Conservation (phyloP, 1,140 invertebrate genomes). For the Bacillus rossius region DNA sequence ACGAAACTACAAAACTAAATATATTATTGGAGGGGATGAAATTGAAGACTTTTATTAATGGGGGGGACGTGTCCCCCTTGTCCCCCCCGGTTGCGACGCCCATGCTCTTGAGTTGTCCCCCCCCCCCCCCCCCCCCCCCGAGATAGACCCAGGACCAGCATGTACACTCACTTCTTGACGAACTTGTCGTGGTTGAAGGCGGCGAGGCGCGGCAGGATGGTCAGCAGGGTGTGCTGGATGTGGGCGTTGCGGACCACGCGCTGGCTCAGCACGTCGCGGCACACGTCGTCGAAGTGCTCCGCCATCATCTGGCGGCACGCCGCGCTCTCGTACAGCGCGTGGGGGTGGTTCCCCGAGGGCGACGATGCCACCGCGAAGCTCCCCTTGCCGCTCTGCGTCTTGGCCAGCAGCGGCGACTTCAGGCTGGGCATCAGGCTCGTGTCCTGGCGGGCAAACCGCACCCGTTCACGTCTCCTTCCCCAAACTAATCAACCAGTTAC, state of each 20-base stretch:
- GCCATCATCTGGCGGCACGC: conserved; percentile 78
- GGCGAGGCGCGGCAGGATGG: conserved; percentile 88
- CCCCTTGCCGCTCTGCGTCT: conserved; percentile 5
- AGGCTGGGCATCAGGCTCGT: conserved; percentile 40
- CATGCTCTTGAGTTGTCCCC: too few relatives aligned
- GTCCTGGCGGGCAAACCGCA: conserved; percentile 17
- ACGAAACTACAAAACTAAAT: too few relatives aligned
- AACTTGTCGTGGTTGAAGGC: conserved; percentile 87
- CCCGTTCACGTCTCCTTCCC: too few relatives aligned
- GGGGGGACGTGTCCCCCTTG: too few relatives aligned
- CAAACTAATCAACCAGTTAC: too few relatives aligned
- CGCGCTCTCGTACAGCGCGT: conserved; percentile 71
- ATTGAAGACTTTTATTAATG: too few relatives aligned
- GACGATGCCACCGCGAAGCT: conserved; percentile 39
- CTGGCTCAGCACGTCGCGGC: conserved; percentile 70
- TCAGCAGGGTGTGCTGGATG: conserved; percentile 84
- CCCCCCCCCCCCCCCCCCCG: too few relatives aligned
- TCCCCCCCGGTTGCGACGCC: too few relatives aligned
- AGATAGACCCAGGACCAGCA: too few relatives aligned
- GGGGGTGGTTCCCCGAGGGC: conserved; percentile 30
- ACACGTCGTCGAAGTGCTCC: conserved; percentile 81
- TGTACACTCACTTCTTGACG: conserved; percentile 45
- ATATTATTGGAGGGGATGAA: too few relatives aligned
- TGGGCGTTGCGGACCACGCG: conserved; percentile 64
- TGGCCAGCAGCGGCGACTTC: conserved; percentile 36